Conservation (phyloP, 2,113 vertebrate species). For the Ceratotherium simum region DNA sequence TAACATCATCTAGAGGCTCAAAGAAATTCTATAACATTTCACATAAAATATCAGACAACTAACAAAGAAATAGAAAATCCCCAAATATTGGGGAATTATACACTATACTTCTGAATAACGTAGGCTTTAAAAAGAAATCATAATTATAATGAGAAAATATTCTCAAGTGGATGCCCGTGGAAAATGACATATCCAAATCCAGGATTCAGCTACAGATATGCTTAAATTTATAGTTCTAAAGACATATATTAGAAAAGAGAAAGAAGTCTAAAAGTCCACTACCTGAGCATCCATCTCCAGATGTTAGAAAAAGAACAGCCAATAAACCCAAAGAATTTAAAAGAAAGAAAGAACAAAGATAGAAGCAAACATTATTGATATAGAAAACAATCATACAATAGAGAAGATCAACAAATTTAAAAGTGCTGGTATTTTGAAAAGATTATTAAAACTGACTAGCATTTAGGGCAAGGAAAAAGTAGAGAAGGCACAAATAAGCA, state of each 20-base stretch:
- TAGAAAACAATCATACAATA: background rate
- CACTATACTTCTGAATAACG: background rate
- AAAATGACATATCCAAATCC: background rate
- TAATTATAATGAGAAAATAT: background rate
- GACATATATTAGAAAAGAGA: background rate
- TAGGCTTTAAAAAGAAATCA: background rate
- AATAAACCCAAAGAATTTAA: background rate
- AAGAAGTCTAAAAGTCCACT: background rate
- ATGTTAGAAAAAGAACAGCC: background rate
- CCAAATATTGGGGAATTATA: background rate
- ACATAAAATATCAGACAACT: background rate
- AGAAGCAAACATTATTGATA: background rate
- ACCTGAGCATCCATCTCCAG: background rate
- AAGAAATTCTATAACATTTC: background rate
- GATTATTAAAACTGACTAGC: background rate
- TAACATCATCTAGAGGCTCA: background rate
- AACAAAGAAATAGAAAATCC: background rate
- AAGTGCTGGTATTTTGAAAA: background rate
- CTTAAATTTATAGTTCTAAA: background rate
- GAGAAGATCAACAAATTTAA: background rate
- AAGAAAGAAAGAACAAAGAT: background rate
- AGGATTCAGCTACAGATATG: background rate
- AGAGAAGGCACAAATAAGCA: background rate
- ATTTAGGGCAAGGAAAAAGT: background rate
- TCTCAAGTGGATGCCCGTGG: background rate